phyloP scores from a whole-genome alignment of 2,113 vertebrate species.

The Oreocharis arfaki region DNA sequence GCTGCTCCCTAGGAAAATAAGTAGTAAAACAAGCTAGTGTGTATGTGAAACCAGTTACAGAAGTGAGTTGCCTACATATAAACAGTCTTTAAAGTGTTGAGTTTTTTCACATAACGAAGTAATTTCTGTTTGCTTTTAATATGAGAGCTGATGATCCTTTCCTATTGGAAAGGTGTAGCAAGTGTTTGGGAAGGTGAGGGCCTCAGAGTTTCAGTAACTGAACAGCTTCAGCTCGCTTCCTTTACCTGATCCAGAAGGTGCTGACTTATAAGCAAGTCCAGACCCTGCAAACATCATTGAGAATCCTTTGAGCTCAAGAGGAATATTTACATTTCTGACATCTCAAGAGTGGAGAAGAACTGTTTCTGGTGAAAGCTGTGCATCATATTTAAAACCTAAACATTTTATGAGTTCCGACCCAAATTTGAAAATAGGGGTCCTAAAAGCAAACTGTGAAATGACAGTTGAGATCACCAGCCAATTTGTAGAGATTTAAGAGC shows the following conservation, averaged over 20 bases:
- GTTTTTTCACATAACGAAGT: not conserved
- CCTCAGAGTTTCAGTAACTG: not conserved
- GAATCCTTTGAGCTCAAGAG: not conserved
- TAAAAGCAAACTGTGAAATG: not conserved
- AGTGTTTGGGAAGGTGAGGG: not conserved
- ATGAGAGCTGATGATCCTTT: not conserved
- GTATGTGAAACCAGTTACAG: not conserved
- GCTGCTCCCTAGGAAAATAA: slow-evolving; percentile 1
- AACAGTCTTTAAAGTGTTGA: not conserved
- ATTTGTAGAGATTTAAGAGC: not conserved
- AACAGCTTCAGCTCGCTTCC: not conserved
- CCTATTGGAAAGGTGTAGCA: not conserved
- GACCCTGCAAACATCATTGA: not conserved
- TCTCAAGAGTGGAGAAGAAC: not conserved
- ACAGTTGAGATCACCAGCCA: not conserved
- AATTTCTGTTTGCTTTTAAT: not conserved
- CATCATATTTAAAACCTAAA: not conserved
- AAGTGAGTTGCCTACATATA: not conserved
- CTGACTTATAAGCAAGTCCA: not conserved
- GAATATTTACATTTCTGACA: not conserved
- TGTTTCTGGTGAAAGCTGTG: not conserved
- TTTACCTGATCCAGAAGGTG: not conserved
- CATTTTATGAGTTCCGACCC: not conserved
- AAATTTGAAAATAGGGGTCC: not conserved
- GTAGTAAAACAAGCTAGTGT: slow-evolving; percentile 1